Evolutionary conservation across 2,888 invertebrate genomes (phyloP), one percentile per base, ranked within the genome.

Genomic region (Oconnorella tubifera): DNA sequence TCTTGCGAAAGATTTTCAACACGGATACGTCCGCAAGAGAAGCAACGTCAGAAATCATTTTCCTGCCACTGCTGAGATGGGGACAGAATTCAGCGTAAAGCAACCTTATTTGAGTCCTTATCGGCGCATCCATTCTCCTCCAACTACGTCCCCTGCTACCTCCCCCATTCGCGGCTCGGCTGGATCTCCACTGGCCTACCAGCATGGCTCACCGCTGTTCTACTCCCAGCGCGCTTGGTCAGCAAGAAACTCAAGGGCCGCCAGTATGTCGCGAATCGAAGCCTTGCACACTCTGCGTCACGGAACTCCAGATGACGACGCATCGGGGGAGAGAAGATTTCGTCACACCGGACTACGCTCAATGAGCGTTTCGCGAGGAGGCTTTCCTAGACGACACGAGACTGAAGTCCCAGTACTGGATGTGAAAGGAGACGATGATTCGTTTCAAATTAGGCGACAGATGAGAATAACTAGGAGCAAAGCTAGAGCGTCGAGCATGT

Each of bases 81-180:
- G 10, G 6, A 27, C 53, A 51, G 53, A 51, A 23, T 27, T 51
- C 23, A 51, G 53, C 53, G 53, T 27, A n/a, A n/a, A n/a, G n/a
- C n/a, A n/a, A 40, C 40, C 40, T 19, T 40, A 40, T 19, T 6
- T 40, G 53, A 51, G 53, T 25, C 53, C 53, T 27, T 51, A 40
- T 19, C 40, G 40, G 6, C 6, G 40, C 10, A 19, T 40, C 19
- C 40, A 40, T 19, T 40, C 40, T 19, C 40, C 40, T 6, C 10
- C 19, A 40, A 40, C 6, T 40, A 40, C n/a, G n/a, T n/a, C n/a
- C n/a, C n/a, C n/a, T n/a, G n/a, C n/a, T n/a, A n/a, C n/a, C n/a
- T n/a, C n/a, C n/a, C n/a, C n/a, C n/a, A n/a, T n/a, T n/a, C n/a
- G n/a, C n/a, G n/a, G n/a, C n/a, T n/a, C n/a, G n/a, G n/a, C n/a